Evolutionary conservation across 2,888 invertebrate genomes (phyloP).

Genomic region (Nomada goodeniana): DNA sequence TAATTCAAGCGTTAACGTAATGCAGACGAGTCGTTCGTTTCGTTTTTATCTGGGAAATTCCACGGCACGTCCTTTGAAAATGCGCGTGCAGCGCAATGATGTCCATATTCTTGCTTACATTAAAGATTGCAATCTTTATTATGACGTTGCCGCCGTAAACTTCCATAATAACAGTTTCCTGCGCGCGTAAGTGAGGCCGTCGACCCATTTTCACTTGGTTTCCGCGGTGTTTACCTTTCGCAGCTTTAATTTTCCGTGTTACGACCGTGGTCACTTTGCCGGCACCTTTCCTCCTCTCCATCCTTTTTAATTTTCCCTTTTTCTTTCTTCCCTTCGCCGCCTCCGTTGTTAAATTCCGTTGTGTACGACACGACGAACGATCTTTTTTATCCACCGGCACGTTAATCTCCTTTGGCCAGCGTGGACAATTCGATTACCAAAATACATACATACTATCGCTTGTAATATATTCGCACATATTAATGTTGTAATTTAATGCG

Average conservation of each 20-base stretch:
- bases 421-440: too few species aligned
- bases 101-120: constrained; percentile 58
- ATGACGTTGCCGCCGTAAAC: constrained; percentile 49
- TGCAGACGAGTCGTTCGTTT: neutral
- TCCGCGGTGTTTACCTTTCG: constrained; percentile 44
- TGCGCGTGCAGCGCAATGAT: constrained; percentile 28
- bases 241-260: constrained; percentile 42
- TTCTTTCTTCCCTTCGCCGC: neutral
- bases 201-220: constrained; percentile 56
- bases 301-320: neutral
- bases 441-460: too few species aligned
- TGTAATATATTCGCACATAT: too few species aligned
- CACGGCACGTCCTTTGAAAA: constrained; percentile 41
- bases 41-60: constrained; percentile 42
- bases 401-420: too few species aligned
- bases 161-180: constrained; percentile 49
- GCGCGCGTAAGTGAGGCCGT: constrained; percentile 24
- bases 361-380: neutral
- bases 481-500: too few species aligned
- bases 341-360: neutral
- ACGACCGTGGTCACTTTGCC: constrained; percentile 25
- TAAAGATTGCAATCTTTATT: constrained; percentile 61
- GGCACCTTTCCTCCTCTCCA: neutral
- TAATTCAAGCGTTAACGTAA: constrained; percentile 30
- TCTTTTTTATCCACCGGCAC: too few species aligned